A percentile compares a stretch with the other conserved stretches of the same genome.
These are phyloP conservation scores for Chalcis sispes DNA, from an alignment of 2,888 invertebrate genomes.

Conservation along the genomic window DNA sequence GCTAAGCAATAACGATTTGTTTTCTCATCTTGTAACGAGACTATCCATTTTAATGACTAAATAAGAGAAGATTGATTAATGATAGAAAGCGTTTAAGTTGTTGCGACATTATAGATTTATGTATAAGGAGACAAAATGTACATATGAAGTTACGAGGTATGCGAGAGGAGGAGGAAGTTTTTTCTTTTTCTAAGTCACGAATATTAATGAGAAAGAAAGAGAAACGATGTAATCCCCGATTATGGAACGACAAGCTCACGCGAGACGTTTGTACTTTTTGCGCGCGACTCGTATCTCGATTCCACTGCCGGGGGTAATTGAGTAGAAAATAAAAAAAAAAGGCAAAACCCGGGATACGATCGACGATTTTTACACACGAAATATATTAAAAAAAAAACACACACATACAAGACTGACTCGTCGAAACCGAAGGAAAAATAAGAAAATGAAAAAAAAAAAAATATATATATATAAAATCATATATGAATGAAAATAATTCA, in stretches of 20 bases:
- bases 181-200: slow-evolving; percentile 54
- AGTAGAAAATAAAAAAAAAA: neutral
- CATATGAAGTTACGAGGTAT: slow-evolving; percentile 4
- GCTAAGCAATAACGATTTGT: slow-evolving; percentile 46
- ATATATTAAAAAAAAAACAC: slow-evolving; percentile 33
- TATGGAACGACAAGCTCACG: slow-evolving; percentile 29
- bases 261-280: slow-evolving; percentile 25
- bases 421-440: slow-evolving; percentile 54
- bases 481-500: slow-evolving; percentile 47
- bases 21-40: slow-evolving; percentile 5
- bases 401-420: slow-evolving; percentile 63
- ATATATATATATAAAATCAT: too few species aligned
- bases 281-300: slow-evolving; percentile 42
- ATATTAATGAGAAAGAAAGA: too few species aligned
- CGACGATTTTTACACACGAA: slow-evolving; percentile 40
- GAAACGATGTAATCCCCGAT: slow-evolving; percentile 48
- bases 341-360: slow-evolving; percentile 22
- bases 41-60: slow-evolving; percentile 4
- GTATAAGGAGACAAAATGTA: slow-evolving; percentile 23
- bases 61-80: slow-evolving; percentile 3
- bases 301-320: slow-evolving; percentile 16
- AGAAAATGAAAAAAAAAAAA: neutral
- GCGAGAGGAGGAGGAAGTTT: neutral
- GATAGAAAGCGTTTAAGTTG: slow-evolving; percentile 35
- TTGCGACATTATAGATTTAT: slow-evolving; percentile 36